Evolutionary conservation across 2,113 vertebrate genomes (phyloP).

Genomic region (Colius striatus): DNA sequence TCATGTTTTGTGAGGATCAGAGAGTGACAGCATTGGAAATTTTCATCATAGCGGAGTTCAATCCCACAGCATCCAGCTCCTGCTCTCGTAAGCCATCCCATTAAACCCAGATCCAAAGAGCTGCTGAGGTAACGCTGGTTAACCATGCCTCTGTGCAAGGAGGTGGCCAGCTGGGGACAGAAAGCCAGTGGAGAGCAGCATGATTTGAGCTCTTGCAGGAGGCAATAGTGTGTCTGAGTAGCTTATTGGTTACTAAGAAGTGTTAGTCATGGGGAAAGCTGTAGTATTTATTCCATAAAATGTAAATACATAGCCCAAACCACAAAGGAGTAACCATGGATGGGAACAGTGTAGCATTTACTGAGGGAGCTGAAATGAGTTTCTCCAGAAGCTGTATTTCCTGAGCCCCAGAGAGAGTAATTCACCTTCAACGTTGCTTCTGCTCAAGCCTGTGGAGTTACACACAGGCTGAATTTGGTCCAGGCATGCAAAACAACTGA

Average conservation of each 20-base stretch:
- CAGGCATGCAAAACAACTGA: constrained; percentile 48
- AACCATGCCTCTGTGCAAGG: neutral
- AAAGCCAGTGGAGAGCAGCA: neutral
- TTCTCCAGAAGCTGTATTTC: constrained; percentile 61
- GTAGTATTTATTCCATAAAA: constrained; percentile 67
- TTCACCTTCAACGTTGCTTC: constrained; percentile 55
- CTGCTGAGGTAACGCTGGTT: neutral
- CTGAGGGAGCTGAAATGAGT: constrained; percentile 35
- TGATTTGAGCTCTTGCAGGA: constrained; percentile 60
- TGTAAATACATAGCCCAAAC: constrained; percentile 73
- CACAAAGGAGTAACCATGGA: constrained; percentile 52
- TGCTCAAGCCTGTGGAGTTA: constrained; percentile 38
- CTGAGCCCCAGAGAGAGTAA: constrained; percentile 38
- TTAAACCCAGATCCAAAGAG: too few relatives aligned
- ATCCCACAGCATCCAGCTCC: too few relatives aligned
- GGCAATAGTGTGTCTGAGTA: constrained; percentile 42
- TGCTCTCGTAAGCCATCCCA: too few relatives aligned
- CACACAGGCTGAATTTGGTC: constrained; percentile 34
- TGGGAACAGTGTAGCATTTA: constrained; percentile 65
- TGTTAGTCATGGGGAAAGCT: constrained; percentile 70
- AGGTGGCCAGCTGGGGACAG: constrained; percentile 49
- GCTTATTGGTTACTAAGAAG: constrained; percentile 61
- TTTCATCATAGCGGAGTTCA: neutral
- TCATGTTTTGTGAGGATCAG: neutral
- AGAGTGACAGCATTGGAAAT: neutral